phyloP scores from a whole-genome alignment of 2,888 invertebrate species.

The Elegia similella region DNA sequence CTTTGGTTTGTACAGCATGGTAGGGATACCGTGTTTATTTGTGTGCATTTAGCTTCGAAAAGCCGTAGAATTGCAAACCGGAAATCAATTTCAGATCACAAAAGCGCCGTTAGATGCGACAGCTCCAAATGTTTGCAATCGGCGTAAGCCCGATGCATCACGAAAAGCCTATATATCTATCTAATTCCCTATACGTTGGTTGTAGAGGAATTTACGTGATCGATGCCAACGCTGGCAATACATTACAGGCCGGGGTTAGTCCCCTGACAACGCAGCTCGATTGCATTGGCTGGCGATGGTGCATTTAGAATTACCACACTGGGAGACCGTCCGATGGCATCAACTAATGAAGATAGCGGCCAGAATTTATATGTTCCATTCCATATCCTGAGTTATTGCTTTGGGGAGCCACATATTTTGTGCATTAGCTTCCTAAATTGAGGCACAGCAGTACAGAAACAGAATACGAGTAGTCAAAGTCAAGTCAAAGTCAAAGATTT shows the following conservation, averaged over 20 bases:
- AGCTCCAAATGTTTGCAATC: constrained; percentile 13
- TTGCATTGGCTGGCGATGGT: constrained; percentile 50
- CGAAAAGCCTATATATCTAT: constrained; percentile 37
- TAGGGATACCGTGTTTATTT: too few relatives aligned
- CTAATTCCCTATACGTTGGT: constrained; percentile 40
- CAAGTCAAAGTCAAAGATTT: too few relatives aligned
- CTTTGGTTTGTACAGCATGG: too few relatives aligned
- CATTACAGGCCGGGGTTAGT: constrained; percentile 44
- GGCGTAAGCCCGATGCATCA: constrained; percentile 37
- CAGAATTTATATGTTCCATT: constrained; percentile 6
- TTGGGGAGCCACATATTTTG: background rate
- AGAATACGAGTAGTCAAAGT: too few relatives aligned
- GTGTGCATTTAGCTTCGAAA: background rate
- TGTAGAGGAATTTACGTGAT: constrained; percentile 45
- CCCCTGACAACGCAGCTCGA: constrained; percentile 48
- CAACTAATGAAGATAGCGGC: constrained; percentile 32
- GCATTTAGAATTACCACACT: constrained; percentile 54
- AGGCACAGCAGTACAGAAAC: too few relatives aligned
- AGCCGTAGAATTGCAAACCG: background rate
- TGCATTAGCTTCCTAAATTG: background rate
- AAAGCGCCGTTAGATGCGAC: constrained; percentile 9
- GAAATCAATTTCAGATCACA: constrained; percentile 16
- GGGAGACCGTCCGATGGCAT: constrained; percentile 33
- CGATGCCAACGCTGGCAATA: constrained; percentile 45
- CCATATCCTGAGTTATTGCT: constrained; percentile 2